Conservation (phyloP, 2,888 invertebrate genomes). For the Drosophila colorata region DNA sequence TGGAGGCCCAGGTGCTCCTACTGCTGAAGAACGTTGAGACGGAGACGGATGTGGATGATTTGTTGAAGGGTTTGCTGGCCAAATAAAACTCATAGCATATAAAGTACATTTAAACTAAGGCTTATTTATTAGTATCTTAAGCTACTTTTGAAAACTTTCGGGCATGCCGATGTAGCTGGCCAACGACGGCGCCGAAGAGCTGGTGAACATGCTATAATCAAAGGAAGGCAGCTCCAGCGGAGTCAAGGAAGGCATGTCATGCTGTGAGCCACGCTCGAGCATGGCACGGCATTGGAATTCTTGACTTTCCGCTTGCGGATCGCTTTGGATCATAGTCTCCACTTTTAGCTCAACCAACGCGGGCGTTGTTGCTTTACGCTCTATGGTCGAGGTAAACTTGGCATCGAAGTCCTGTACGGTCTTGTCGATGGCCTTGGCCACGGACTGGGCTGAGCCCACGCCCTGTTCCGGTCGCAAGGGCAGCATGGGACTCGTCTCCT, state of each 20-base stretch:
- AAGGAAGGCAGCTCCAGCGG: constrained; percentile 83
- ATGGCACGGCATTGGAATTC: constrained; percentile 27
- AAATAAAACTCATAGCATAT: constrained; percentile 68
- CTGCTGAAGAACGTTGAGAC: constrained; percentile 84
- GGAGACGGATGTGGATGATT: constrained; percentile 84
- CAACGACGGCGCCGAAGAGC: constrained; percentile 68
- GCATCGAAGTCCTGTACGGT: constrained; percentile 83
- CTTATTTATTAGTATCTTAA: constrained; percentile 14
- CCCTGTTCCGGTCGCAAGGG: constrained; percentile 59
- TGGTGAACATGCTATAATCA: constrained; percentile 74
- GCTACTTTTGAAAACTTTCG: constrained; percentile 70
- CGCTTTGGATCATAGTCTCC: constrained; percentile 47
- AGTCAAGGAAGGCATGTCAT: constrained; percentile 79
- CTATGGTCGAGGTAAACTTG: constrained; percentile 66
- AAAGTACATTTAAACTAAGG: constrained; percentile 14
- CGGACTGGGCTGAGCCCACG: constrained; percentile 72
- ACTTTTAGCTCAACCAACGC: constrained; percentile 48
- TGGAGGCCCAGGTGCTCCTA: constrained; percentile 88
- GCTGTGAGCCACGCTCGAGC: constrained; percentile 40
- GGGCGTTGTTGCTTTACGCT: constrained; percentile 22
- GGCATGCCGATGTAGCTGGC: constrained; percentile 62
- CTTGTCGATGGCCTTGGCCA: constrained; percentile 83
- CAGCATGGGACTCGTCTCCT: constrained; percentile 70
- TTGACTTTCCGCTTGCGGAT: constrained; percentile 38
- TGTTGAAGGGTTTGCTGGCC: constrained; percentile 80